phyloP scores from a whole-genome alignment of 2,888 invertebrate species.

The Scaptomyza cyrtandrae region DNA sequence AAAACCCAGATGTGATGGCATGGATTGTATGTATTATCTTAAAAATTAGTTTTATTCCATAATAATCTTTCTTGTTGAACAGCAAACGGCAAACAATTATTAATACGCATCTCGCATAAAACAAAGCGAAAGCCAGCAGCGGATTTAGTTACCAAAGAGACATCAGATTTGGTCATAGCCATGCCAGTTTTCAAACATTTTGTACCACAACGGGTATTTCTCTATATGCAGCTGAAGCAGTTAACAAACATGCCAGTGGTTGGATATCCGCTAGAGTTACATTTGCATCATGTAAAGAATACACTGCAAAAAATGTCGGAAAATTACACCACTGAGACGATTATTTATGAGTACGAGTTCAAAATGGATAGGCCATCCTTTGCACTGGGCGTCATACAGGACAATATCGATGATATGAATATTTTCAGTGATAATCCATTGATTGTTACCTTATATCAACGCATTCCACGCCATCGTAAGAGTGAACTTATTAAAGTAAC shows the following conservation, averaged over 20 bases:
- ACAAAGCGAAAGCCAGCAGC: not conserved
- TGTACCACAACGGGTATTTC: conserved; percentile 60
- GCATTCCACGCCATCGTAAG: conserved; percentile 54
- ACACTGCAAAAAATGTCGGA: conserved; percentile 73
- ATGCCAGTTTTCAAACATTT: not conserved
- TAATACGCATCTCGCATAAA: not conserved
- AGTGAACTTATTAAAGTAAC: not conserved
- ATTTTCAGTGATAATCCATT: conserved; percentile 73
- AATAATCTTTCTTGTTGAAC: not conserved
- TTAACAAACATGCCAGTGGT: conserved; percentile 51
- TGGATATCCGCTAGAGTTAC: conserved; percentile 63
- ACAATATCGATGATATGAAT: conserved; percentile 76
- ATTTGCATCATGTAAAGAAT: conserved; percentile 67
- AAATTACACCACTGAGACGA: conserved; percentile 68
- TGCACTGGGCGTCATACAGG: conserved; percentile 73
- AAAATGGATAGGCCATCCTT: conserved; percentile 63
- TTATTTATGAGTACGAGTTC: conserved; percentile 66
- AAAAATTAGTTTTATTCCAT: not conserved
- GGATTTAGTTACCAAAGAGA: not conserved
- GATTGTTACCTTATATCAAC: conserved; percentile 68
- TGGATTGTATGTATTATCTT: not conserved
- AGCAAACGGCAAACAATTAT: not conserved
- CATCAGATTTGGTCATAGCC: not conserved
- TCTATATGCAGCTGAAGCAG: conserved; percentile 72
- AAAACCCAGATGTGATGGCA: not conserved